phyloP scores from a whole-genome alignment of 2,888 invertebrate genomes.

The Automeris io region DNA sequence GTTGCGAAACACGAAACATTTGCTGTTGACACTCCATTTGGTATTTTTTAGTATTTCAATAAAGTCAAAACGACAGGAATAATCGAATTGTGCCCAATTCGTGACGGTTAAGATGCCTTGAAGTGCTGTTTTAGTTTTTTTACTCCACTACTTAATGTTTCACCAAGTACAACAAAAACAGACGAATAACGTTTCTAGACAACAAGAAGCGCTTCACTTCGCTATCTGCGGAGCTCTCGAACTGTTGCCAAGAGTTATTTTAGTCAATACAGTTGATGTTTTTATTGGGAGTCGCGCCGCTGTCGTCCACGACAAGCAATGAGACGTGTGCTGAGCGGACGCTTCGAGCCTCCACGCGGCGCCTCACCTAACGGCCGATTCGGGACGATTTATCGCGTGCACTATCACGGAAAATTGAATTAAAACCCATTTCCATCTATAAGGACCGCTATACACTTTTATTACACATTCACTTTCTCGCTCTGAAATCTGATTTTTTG shows the following conservation, averaged over 20 bases:
- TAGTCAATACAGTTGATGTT: slow-evolving; percentile 73
- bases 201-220: slow-evolving; percentile 44
- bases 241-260: slow-evolving; percentile 75
- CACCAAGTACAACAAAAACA: slow-evolving; percentile 3
- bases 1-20: no score
- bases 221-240: slow-evolving; percentile 58
- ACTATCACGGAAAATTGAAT: slow-evolving; percentile 62
- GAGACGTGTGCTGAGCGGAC: slow-evolving; percentile 57
- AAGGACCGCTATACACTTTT: slow-evolving; percentile 44
- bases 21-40: no score
- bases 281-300: slow-evolving; percentile 71
- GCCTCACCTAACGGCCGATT: slow-evolving; percentile 65
- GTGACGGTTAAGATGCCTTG: no score
- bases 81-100: no score
- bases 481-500: no score
- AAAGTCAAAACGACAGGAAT: no score
- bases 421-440: slow-evolving; percentile 50
- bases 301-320: slow-evolving; percentile 47
- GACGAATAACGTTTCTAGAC: slow-evolving; percentile 6
- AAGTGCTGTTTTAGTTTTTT: no score
- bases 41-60: no score
- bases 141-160: background rate
- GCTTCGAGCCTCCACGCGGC: slow-evolving; percentile 57
- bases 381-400: slow-evolving; percentile 70
- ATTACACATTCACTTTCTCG: slow-evolving; percentile 24